These are phyloP conservation scores for Eupsilia transversa DNA, from an alignment of 2,888 invertebrate species.

Conservation along the genomic window DNA sequence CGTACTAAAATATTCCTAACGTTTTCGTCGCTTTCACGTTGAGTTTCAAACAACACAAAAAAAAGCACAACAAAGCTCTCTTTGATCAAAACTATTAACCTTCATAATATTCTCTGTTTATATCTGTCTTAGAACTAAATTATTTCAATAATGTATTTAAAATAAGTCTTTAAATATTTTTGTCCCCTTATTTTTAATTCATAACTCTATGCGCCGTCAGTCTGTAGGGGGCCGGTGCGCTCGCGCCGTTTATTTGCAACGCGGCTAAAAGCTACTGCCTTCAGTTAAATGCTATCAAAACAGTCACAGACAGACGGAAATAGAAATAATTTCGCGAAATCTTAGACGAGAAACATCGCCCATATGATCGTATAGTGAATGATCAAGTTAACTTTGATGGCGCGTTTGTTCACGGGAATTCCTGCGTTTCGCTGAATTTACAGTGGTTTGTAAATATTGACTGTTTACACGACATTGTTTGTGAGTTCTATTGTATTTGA, in stretches of 20 bases:
- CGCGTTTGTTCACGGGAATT: slow-evolving; percentile 41
- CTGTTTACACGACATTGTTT: slow-evolving; percentile 40
- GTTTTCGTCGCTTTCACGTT: background rate
- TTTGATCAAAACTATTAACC: background rate
- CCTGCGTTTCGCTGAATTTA: slow-evolving; percentile 53
- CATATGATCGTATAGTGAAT: slow-evolving; percentile 28
- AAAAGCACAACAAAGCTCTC: background rate
- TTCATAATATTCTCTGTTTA: background rate
- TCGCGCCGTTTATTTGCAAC: slow-evolving; percentile 77
- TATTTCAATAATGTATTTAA: background rate
- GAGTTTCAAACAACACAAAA: background rate
- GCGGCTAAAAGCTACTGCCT: slow-evolving; percentile 76
- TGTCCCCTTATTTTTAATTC: slow-evolving; percentile 43
- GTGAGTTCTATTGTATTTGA: slow-evolving; percentile 48
- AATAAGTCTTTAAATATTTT: background rate
- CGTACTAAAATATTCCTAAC: background rate
- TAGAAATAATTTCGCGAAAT: slow-evolving; percentile 62
- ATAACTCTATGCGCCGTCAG: slow-evolving; percentile 67
- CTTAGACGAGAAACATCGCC: slow-evolving; percentile 45
- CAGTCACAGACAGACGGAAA: slow-evolving; percentile 64
- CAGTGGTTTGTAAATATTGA: slow-evolving; percentile 54
- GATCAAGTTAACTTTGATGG: slow-evolving; percentile 45
- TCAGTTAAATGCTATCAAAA: slow-evolving; percentile 73
- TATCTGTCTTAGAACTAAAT: background rate
- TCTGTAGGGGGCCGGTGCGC: slow-evolving; percentile 86